These are phyloP conservation scores for Aphaenogaster rudis DNA, from an alignment of 1,140 invertebrate species.

Conservation along the genomic window DNA sequence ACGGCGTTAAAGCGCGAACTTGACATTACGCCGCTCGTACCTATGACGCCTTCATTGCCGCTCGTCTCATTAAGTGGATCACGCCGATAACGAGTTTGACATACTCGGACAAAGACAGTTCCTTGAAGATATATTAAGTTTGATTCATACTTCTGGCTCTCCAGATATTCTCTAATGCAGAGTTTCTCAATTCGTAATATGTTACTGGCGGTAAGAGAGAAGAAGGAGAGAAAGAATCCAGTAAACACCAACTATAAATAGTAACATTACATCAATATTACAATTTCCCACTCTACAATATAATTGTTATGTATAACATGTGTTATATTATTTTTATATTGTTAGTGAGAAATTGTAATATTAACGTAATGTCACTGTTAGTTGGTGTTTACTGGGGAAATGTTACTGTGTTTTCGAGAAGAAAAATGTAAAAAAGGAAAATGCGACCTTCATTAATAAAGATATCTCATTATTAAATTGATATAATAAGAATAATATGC, in stretches of 20 bases:
- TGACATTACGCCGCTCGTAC: constrained; percentile 38
- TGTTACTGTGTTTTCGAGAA: background rate
- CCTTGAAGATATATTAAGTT: constrained; percentile 39
- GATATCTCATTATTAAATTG: background rate
- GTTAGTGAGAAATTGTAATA: too few relatives aligned
- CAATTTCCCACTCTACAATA: too few relatives aligned
- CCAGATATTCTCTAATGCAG: background rate
- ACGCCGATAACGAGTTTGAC: constrained; percentile 40
- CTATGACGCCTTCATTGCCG: constrained; percentile 16
- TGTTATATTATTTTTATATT: too few relatives aligned
- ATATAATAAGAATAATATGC: background rate
- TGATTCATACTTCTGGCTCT: constrained; percentile 27
- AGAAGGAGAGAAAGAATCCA: too few relatives aligned
- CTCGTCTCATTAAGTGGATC: constrained; percentile 47
- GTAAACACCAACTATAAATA: too few relatives aligned
- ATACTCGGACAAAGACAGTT: constrained; percentile 18
- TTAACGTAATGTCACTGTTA: too few relatives aligned
- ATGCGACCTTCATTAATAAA: background rate
- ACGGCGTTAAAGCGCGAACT: constrained; percentile 30
- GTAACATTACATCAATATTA: too few relatives aligned
- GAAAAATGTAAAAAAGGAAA: background rate
- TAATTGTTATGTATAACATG: too few relatives aligned
- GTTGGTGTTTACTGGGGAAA: too few relatives aligned
- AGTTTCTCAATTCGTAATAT: background rate
- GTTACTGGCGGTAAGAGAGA: background rate